phyloP scores from a whole-genome alignment of 2,797 vertebrate genomes.

The Tauraco hartlaubi region DNA sequence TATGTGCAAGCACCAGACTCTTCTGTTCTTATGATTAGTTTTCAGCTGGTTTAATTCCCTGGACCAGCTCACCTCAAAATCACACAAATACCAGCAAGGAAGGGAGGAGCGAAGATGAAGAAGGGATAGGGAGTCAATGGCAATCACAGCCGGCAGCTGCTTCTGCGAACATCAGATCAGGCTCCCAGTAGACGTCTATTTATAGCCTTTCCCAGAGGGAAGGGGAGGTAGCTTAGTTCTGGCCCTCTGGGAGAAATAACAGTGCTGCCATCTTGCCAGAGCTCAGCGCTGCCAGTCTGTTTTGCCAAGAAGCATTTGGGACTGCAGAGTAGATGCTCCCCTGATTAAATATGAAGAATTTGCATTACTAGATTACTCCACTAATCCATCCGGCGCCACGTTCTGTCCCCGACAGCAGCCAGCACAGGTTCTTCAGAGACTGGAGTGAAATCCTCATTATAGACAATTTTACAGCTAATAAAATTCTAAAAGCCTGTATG shows the following conservation, averaged over 20 bases:
- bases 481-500: not conserved
- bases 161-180: accelerated
- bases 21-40: not conserved
- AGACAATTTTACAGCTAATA: conserved; percentile 34
- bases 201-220: not conserved
- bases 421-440: conserved; percentile 30
- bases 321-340: conserved; percentile 5
- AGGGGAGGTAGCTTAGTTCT: not conserved
- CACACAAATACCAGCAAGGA: not conserved
- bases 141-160: not conserved
- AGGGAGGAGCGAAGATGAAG: not conserved
- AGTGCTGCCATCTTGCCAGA: not conserved
- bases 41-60: conserved; percentile 1
- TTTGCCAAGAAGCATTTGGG: conserved; percentile 45
- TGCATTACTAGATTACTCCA: conserved; percentile 37
- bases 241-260: not conserved
- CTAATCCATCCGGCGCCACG: not conserved
- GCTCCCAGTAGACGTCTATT: not conserved
- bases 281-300: not conserved
- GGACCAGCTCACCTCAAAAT: not conserved
- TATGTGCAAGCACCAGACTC: not conserved
- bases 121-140: not conserved
- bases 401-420: not conserved
- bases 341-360: conserved; percentile 52
- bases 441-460: not conserved